phyloP scores from a whole-genome alignment of 2,888 invertebrate genomes.

The Euplexia lucipara region DNA sequence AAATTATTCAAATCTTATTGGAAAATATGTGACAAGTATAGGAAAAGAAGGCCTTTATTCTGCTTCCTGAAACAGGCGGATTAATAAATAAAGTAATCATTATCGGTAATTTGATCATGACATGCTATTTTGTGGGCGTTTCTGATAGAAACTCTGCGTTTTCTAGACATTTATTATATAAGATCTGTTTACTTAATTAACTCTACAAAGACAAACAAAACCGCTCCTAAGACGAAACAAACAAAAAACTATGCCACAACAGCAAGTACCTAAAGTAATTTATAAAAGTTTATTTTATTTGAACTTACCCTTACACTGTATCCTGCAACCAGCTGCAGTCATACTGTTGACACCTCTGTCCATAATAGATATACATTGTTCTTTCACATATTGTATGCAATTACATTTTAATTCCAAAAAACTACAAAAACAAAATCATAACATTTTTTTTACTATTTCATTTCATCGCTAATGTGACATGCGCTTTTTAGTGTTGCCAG shows the following conservation, averaged over 20 bases:
- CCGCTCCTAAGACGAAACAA: accelerated
- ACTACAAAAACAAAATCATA: constrained; percentile 20
- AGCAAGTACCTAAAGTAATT: neutral
- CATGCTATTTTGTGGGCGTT: constrained; percentile 27
- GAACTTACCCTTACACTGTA: constrained; percentile 30
- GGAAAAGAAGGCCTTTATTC: neutral
- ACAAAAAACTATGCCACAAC: too few species aligned
- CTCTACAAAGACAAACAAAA: neutral
- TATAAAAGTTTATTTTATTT: neutral
- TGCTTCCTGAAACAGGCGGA: neutral
- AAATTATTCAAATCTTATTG: neutral
- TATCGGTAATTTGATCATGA: constrained; percentile 1
- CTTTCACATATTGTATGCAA: constrained; percentile 26
- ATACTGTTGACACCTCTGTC: constrained; percentile 1
- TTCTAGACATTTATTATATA: too few species aligned
- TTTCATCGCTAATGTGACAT: too few species aligned
- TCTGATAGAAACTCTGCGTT: constrained; percentile 1
- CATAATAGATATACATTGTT: constrained; percentile 8
- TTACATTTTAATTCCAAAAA: constrained; percentile 33
- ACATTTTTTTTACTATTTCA: constrained; percentile 24
- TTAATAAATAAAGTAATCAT: neutral
- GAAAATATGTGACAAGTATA: neutral
- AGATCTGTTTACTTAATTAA: neutral
- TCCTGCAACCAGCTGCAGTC: neutral
- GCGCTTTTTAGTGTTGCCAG: too few species aligned